Evolutionary conservation across 2,888 invertebrate genomes (phyloP).

Genomic region (Netelia fuscicornis): DNA sequence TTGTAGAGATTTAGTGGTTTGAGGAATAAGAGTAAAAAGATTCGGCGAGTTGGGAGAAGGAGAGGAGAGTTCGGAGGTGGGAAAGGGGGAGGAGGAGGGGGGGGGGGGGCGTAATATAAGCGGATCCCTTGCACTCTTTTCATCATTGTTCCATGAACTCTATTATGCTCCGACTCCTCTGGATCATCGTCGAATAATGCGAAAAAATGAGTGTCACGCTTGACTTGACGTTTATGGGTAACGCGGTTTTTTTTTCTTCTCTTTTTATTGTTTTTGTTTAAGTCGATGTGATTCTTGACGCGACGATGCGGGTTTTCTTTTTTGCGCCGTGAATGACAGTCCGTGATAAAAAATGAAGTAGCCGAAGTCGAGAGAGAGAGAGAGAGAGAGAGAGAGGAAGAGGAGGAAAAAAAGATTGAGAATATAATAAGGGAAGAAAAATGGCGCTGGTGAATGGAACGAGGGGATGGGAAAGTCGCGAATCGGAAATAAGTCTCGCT

Average conservation of each 20-base stretch:
- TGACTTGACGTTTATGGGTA: slow-evolving; percentile 3
- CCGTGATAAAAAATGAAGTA: slow-evolving; percentile 60
- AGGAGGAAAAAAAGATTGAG: slow-evolving; percentile 18
- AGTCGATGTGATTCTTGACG: not conserved
- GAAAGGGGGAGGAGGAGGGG: not conserved
- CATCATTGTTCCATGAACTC: slow-evolving; percentile 32
- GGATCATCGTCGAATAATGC: slow-evolving; percentile 16
- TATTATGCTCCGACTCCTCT: not conserved
- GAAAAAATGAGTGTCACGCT: slow-evolving; percentile 20
- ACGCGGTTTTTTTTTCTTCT: not conserved
- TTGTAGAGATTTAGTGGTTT: slow-evolving; percentile 34
- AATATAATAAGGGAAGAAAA: slow-evolving; percentile 14
- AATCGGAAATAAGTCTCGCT: slow-evolving; percentile 24
- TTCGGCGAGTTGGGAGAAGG: no score
- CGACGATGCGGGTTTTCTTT: no score
- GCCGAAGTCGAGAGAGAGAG: slow-evolving; percentile 33
- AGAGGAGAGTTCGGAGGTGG: not conserved
- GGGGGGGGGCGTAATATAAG: not conserved
- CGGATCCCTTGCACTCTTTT: not conserved
- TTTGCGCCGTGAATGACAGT: no score
- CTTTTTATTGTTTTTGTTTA: not conserved
- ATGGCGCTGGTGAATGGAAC: slow-evolving; percentile 3
- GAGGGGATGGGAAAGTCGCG: not conserved
- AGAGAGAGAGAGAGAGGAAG: slow-evolving; percentile 15
- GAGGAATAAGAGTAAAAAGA: slow-evolving; percentile 14